phyloP scores from a whole-genome alignment of 30 jellyfish, hydroid and myxozoan genomes.

The Aurelia sp. region DNA sequence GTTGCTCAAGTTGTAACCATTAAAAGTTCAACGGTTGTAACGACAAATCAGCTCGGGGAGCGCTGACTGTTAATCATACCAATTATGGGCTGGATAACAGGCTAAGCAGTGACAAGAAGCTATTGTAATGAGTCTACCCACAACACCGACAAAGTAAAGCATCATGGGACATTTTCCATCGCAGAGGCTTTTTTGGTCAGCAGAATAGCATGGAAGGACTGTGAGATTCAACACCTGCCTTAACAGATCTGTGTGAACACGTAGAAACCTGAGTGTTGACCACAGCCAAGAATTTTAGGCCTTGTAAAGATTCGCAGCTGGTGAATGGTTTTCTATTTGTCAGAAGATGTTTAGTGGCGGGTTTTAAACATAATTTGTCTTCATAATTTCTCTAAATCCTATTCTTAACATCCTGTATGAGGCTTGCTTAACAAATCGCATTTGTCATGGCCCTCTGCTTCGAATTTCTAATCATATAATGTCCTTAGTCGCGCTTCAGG shows the following conservation, averaged over 20 bases:
- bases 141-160: too few species aligned
- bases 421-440: conserved; percentile 28
- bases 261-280: conserved; percentile 2
- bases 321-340: conserved; percentile 38
- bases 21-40: too few species aligned
- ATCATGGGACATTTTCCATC: too few species aligned
- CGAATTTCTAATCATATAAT: not conserved
- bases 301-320: not conserved
- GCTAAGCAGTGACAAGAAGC: too few species aligned
- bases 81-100: too few species aligned
- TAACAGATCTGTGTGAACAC: not conserved
- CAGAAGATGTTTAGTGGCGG: conserved; percentile 16
- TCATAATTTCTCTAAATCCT: conserved; percentile 31
- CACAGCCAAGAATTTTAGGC: conserved; percentile 22
- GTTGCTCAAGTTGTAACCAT: too few species aligned
- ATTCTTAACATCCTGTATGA: conserved; percentile 3
- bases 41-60: too few species aligned
- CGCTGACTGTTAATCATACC: too few species aligned
- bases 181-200: too few species aligned
- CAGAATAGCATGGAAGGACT: too few species aligned
- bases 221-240: not conserved
- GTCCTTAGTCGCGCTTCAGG: not conserved
- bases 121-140: too few species aligned
- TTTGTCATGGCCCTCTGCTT: conserved; percentile 8
- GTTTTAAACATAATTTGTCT: conserved; percentile 58